A percentile compares a stretch with the other conserved stretches of the same genome.
These are phyloP conservation scores for Malurus alboscapulatus DNA, from an alignment of 2,113 vertebrate genomes.

Conservation along the genomic window DNA sequence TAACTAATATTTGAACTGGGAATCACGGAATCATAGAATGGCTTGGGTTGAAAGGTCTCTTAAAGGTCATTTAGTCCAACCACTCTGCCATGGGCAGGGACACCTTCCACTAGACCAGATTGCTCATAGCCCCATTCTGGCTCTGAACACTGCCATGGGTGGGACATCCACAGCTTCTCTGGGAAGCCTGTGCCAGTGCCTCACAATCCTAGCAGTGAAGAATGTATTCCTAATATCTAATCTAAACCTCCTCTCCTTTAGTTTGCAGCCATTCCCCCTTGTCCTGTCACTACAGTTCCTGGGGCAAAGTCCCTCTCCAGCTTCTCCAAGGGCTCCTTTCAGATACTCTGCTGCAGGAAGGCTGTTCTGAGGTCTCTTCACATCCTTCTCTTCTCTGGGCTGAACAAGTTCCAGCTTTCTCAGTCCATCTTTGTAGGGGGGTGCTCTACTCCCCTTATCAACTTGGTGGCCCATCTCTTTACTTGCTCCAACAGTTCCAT, in stretches of 20 bases:
- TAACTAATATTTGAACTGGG: not conserved
- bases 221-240: not conserved
- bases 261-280: not conserved
- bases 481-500: not conserved
- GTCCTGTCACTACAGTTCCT: not conserved
- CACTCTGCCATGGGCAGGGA: not conserved
- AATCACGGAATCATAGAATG: not conserved
- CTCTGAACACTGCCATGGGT: not conserved
- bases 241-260: not conserved
- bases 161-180: not conserved
- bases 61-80: not conserved
- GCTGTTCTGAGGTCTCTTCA: not conserved
- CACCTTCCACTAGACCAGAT: not conserved
- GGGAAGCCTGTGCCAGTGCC: not conserved
- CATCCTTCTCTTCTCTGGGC: not conserved
- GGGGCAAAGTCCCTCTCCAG: not conserved
- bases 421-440: not conserved
- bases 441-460: not conserved
- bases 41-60: not conserved
- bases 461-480: not conserved
- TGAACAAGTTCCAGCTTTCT: not conserved
- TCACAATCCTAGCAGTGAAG: not conserved
- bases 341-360: not conserved
- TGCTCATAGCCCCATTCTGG: not conserved
- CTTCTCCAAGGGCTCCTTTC: not conserved